Conservation (phyloP, 2,797 vertebrate species). For the Moxostoma hubbsi region DNA sequence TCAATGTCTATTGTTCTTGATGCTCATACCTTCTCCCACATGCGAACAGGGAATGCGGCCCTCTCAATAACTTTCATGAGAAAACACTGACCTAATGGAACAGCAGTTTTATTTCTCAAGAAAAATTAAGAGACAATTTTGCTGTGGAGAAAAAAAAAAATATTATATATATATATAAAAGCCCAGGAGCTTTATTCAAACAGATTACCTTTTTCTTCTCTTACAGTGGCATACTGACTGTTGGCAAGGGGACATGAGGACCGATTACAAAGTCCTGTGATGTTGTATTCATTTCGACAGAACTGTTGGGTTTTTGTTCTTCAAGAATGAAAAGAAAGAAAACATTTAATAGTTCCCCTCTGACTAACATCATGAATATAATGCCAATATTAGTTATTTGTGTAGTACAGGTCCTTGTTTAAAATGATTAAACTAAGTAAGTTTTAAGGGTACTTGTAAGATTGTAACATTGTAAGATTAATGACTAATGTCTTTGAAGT, state of each 20-base stretch:
- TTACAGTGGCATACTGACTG: slow-evolving; percentile 94
- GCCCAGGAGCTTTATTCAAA: no score
- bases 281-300: slow-evolving; percentile 91
- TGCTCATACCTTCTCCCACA: slow-evolving; percentile 92
- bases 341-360: no score
- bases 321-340: slow-evolving; percentile 29
- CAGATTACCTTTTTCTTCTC: slow-evolving; percentile 89
- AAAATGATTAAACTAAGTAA: no score
- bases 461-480: no score
- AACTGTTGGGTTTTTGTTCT: slow-evolving; percentile 93
- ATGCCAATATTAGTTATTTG: no score
- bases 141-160: no score
- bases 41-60: slow-evolving; percentile 87
- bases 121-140: no score
- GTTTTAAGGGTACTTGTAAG: no score
- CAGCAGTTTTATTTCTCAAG: neutral
- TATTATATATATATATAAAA: no score
- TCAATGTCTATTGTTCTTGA: neutral
- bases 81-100: slow-evolving; percentile 87
- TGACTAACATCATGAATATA: no score
- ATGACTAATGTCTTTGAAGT: no score
- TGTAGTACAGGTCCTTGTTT: no score
- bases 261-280: slow-evolving; percentile 91
- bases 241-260: slow-evolving; percentile 92
- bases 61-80: slow-evolving; percentile 94